Base-by-base conservation (phyloP, 2,113 vertebrate species). In the Cyprinodon brontotheroides region DNA sequence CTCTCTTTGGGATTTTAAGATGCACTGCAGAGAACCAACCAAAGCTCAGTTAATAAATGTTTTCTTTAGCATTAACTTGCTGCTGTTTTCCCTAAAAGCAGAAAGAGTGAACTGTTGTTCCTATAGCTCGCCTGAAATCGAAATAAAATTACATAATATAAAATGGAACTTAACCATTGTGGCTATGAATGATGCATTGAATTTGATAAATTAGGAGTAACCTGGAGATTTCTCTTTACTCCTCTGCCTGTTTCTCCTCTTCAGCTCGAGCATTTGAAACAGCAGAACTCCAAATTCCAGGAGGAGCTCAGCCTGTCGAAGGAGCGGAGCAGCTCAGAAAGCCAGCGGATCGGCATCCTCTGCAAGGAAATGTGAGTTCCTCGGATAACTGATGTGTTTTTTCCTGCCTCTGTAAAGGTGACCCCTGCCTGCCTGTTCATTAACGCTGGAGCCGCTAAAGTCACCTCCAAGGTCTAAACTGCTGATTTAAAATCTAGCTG, bases 311-410 rank as follows among this genome's bases (percentile, higher is more conserved):
- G 80, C 60, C 93, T 94, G 71, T 95, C 96, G 0, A 95, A 94
- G 82, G 95, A 97, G 73, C 95, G 94, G 47, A 93, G 96, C 78
- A 92, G 92, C 41, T 91, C 89, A 37, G 96, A 97, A 84, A 96
- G 93, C 77, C 93, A 95, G 87, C 94, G 94, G 38, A 94, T 95
- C 47, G 95, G 95, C 72, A 89, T 92, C 79, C 94, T 97, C 87
- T 93, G 68, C 90, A 96, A 95, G 87, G 96, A 98, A 93, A 93
- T 96, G 97, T 98, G 91, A 98, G 94, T 91, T 17, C 40, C 43
- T 17, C 0, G 12, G n/a, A 59, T 65, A 29, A 74, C 41, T 64
- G 12, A 72, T 72, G 81, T 80, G 78, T 75, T 80, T 83, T 64
- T 80, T 86, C 69, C 82, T 75, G 61, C n/a, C 29, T 40, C 47